Evolutionary conservation across 2,797 vertebrate species (phyloP).

Genomic region (Acrossocheilus wenchowensis): DNA sequence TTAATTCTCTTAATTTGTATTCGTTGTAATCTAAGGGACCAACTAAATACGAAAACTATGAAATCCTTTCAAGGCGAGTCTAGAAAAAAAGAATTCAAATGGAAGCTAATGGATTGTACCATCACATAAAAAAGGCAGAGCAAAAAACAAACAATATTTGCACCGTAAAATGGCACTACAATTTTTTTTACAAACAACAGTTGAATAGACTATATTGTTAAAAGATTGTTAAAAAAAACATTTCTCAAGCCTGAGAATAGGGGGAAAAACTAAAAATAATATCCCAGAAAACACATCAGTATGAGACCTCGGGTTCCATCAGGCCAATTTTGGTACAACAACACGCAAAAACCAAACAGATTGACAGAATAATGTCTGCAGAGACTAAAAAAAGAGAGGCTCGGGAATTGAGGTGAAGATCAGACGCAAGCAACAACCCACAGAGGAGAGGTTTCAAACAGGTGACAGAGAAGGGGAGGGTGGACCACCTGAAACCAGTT

Average conservation of each 20-base stretch:
- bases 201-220: background rate
- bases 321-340: constrained; percentile 66
- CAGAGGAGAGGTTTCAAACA: constrained; percentile 64
- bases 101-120: background rate
- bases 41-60: background rate
- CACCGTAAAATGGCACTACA: background rate
- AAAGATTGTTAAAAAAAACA: background rate
- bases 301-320: constrained; percentile 52
- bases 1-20: background rate
- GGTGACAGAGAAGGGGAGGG: constrained; percentile 52
- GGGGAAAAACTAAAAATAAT: background rate
- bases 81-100: background rate
- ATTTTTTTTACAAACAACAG: constrained; percentile 16
- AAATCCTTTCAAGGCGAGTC: background rate
- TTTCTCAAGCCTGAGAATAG: constrained; percentile 22
- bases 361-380: constrained; percentile 78
- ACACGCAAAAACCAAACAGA: constrained; percentile 71
- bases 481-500: constrained; percentile 67
- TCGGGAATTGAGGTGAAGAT: constrained; percentile 69
- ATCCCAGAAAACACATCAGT: background rate
- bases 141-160: constrained; percentile 1
- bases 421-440: constrained; percentile 84
- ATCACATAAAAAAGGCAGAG: constrained; percentile 23
- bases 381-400: constrained; percentile 73
- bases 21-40: background rate